These are phyloP conservation scores for Uromys caudimaculatus DNA, from an alignment of 2,797 vertebrate genomes.

Conservation along the genomic window DNA sequence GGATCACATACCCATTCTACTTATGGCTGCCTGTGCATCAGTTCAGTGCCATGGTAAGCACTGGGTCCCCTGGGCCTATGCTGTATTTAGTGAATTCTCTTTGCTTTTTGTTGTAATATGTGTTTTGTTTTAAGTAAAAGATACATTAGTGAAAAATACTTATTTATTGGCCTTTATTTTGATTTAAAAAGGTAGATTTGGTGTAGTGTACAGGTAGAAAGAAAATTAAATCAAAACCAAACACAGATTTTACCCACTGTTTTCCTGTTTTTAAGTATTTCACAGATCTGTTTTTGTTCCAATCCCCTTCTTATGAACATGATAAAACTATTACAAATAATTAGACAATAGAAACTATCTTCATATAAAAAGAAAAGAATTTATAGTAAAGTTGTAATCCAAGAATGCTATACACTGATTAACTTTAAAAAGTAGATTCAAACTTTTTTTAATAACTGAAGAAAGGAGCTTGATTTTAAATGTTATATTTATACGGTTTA, in stretches of 20 bases:
- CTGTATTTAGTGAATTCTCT: not conserved
- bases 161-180: not conserved
- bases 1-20: not conserved
- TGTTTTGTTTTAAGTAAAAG: not conserved
- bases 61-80: not conserved
- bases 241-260: not conserved
- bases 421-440: not conserved
- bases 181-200: not conserved
- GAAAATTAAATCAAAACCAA: not conserved
- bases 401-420: not conserved
- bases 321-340: slow-evolving; percentile 3
- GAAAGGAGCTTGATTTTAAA: slow-evolving; percentile 2
- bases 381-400: not conserved
- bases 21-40: not conserved
- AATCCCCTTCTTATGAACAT: not conserved
- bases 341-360: not conserved
- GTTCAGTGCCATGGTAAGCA: not conserved
- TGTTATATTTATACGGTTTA: not conserved
- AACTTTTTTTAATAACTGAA: not conserved
- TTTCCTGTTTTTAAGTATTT: not conserved
- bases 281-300: not conserved
- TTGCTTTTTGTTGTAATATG: not conserved
- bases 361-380: not conserved
- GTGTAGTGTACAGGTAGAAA: not conserved
- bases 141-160: not conserved